Conservation (phyloP, 2,888 invertebrate species). For the Pseudococcus longispinus region DNA sequence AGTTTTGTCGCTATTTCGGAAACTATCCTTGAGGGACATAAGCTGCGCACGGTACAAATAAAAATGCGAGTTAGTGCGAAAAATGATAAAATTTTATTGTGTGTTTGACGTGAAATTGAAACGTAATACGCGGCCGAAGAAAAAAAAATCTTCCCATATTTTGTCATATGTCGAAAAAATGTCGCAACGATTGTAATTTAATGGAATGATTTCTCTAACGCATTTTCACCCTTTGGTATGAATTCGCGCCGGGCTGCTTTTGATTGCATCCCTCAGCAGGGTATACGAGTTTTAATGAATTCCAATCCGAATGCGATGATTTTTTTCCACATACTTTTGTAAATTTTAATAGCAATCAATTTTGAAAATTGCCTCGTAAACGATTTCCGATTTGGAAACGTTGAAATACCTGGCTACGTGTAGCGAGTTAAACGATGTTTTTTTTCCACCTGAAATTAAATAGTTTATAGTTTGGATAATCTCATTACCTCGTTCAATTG, state of each 20-base stretch:
- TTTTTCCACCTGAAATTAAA: not conserved
- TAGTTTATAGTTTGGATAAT: not conserved
- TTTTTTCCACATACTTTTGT: not conserved
- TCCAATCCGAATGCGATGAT: not conserved
- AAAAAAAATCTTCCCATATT: not conserved
- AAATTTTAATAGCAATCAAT: not conserved
- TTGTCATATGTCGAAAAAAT: slow-evolving; percentile 1
- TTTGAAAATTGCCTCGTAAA: not conserved
- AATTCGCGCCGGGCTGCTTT: not conserved
- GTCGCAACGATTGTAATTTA: not conserved
- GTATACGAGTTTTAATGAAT: not conserved
- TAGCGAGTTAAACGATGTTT: not conserved
- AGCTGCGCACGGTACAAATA: slow-evolving; percentile 7
- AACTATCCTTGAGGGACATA: not conserved
- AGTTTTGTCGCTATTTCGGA: not conserved
- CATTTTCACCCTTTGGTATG: not conserved
- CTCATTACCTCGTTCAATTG: slow-evolving; percentile 46
- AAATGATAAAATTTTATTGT: not conserved
- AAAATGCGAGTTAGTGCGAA: slow-evolving; percentile 1
- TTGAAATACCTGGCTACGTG: not conserved
- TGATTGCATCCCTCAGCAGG: not conserved
- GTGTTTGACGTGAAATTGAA: not conserved
- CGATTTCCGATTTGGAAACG: not conserved
- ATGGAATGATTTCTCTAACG: not conserved
- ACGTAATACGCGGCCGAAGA: not conserved